Percentiles rank a stretch among this genome's conserved stretches.
Conservation (phyloP, 2,797 vertebrate genomes). For the Tauraco hartlaubi region DNA sequence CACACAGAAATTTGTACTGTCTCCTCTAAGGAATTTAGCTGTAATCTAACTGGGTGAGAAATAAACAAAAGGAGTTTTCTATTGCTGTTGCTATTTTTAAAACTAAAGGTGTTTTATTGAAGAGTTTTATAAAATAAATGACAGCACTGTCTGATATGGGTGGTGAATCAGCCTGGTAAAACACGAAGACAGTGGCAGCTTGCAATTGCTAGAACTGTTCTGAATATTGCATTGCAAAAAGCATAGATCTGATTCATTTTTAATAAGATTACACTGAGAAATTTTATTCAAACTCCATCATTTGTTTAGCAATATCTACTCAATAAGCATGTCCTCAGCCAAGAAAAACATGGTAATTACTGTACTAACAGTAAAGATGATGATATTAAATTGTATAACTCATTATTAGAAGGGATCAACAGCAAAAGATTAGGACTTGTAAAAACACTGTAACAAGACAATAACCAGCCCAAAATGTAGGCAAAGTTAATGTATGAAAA, state of each 20-base stretch:
- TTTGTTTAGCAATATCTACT: background rate
- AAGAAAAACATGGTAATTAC: background rate
- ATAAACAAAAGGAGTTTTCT: background rate
- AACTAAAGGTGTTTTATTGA: background rate
- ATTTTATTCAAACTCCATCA: background rate
- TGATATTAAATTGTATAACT: background rate
- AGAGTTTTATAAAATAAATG: background rate
- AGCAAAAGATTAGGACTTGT: background rate
- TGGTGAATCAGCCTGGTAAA: background rate
- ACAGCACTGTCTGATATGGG: background rate
- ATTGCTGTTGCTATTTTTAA: background rate
- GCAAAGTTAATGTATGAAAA: background rate
- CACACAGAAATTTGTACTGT: background rate
- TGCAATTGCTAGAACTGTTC: background rate
- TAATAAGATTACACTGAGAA: background rate
- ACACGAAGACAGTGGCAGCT: background rate
- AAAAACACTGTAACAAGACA: background rate
- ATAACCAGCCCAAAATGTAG: background rate
- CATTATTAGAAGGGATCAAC: background rate
- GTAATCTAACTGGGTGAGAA: background rate
- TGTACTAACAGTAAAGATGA: background rate
- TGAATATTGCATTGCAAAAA: conserved; percentile 18
- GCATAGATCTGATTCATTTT: background rate
- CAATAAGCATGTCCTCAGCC: background rate
- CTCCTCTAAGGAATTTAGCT: background rate